These are phyloP conservation scores for Percopsis transmontana DNA, from an alignment of 2,113 vertebrate species.

Conservation along the genomic window DNA sequence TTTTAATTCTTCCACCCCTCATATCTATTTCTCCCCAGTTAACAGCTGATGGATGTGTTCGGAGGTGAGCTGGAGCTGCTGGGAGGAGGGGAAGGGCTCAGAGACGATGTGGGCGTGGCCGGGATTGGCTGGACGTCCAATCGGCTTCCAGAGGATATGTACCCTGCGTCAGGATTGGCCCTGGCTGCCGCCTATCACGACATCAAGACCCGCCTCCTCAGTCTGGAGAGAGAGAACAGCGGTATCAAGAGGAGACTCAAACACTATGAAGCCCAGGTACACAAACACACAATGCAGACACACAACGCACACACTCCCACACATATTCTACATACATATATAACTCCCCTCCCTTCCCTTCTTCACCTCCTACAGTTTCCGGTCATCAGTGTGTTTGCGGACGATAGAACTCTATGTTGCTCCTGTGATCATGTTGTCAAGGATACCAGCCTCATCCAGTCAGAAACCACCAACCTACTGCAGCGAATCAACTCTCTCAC, in stretches of 20 bases:
- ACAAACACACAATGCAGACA: not conserved
- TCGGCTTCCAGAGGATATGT: conserved; percentile 82
- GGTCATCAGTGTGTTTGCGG: conserved; percentile 81
- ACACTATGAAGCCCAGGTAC: conserved; percentile 88
- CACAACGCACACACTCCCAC: not conserved
- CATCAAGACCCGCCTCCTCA: conserved; percentile 87
- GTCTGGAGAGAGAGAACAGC: conserved; percentile 88
- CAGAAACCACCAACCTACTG: conserved; percentile 83
- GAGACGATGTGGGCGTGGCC: conserved; percentile 82
- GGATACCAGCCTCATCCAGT: conserved; percentile 82
- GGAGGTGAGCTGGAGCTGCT: conserved; percentile 88
- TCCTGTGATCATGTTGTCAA: conserved; percentile 75
- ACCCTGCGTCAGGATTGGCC: conserved; percentile 87
- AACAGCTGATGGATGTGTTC: conserved; percentile 86
- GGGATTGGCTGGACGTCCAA: conserved; percentile 75
- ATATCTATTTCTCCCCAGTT: conserved; percentile 26
- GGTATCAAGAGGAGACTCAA: conserved; percentile 87
- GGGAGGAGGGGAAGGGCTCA: conserved; percentile 81
- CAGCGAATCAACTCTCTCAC: conserved; percentile 86
- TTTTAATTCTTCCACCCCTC: not conserved
- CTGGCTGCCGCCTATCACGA: conserved; percentile 91
- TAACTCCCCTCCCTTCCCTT: not conserved
- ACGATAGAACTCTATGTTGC: conserved; percentile 73
- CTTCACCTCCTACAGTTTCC: conserved; percentile 77
- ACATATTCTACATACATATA: not conserved